Evolutionary conservation across 1,140 invertebrate species (phyloP).

Genomic region (Platyura marginata): DNA sequence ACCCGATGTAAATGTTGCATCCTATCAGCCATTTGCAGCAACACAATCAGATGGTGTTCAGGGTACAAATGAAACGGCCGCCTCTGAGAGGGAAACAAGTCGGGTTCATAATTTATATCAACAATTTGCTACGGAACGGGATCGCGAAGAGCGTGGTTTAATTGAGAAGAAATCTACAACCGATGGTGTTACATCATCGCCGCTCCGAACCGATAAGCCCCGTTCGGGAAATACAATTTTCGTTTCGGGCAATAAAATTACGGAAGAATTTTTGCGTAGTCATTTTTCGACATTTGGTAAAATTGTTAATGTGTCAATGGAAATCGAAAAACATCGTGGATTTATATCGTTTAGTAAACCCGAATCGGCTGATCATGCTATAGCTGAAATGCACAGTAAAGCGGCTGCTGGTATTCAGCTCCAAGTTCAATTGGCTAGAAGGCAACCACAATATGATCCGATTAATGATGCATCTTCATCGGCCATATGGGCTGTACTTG

Average conservation of each 20-base stretch:
- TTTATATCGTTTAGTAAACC: conserved; percentile 87
- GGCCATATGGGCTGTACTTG: conserved; percentile 60
- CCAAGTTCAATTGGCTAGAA: conserved; percentile 56
- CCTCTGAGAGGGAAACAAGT: conserved; percentile 13
- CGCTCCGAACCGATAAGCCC: conserved; percentile 36
- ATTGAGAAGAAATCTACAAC: conserved; percentile 30
- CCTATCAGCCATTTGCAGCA: conserved; percentile 79
- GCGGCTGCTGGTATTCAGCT: conserved; percentile 60
- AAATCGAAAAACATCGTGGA: conserved; percentile 74
- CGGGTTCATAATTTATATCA: conserved; percentile 42
- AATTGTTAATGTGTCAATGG: conserved; percentile 78
- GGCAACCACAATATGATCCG: conserved; percentile 64
- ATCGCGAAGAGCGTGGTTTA: conserved; percentile 29
- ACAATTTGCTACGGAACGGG: conserved; percentile 65
- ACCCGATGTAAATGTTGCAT: conserved; percentile 50
- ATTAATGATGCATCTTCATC: conserved; percentile 59
- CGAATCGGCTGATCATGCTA: conserved; percentile 70
- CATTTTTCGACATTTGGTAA: conserved; percentile 59
- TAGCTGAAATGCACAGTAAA: conserved; percentile 69
- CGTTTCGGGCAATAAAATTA: conserved; percentile 63
- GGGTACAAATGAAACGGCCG: conserved; percentile 15
- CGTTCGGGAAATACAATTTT: conserved; percentile 70
- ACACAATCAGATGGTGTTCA: conserved; percentile 35
- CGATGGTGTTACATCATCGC: conserved; percentile 9
- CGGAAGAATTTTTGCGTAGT: conserved; percentile 64